phyloP scores from a whole-genome alignment of 2,797 vertebrate genomes.

The Silurus lanzhouensis region DNA sequence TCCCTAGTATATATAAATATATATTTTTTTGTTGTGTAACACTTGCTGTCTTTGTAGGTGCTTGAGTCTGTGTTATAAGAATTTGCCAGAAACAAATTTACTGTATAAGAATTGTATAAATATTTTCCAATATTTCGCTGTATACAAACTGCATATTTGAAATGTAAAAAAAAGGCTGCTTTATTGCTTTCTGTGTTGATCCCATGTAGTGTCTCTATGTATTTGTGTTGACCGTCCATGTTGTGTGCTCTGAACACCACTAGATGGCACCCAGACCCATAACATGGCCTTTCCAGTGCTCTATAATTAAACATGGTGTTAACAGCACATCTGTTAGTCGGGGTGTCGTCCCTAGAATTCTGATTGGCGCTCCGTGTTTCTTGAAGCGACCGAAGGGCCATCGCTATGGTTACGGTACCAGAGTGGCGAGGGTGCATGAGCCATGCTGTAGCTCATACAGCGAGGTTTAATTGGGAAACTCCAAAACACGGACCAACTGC shows the following conservation, averaged over 20 bases:
- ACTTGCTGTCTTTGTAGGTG: too few relatives aligned
- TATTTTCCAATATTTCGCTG: neutral
- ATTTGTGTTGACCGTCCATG: conserved; percentile 22
- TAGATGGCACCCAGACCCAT: conserved; percentile 55
- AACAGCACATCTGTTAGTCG: neutral
- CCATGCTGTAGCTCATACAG: conserved; percentile 67
- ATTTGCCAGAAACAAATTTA: too few relatives aligned
- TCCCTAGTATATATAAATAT: too few relatives aligned
- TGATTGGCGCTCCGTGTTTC: conserved; percentile 33
- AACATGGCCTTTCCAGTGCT: conserved; percentile 10
- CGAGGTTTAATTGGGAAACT: conserved; percentile 66
- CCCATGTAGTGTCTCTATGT: neutral
- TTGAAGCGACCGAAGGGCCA: conserved; percentile 58
- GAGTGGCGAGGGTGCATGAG: conserved; percentile 68
- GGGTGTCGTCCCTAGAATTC: neutral
- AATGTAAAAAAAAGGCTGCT: neutral
- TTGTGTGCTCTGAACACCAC: conserved; percentile 56
- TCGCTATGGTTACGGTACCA: conserved; percentile 68
- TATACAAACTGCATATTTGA: neutral
- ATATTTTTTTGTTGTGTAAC: too few relatives aligned
- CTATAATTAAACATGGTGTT: neutral
- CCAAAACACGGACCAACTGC: conserved; percentile 57
- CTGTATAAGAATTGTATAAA: neutral
- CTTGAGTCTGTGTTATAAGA: too few relatives aligned
- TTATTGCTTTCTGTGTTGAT: neutral